Conservation (phyloP, 2,888 invertebrate genomes). For the Balanococcus diminutus region DNA sequence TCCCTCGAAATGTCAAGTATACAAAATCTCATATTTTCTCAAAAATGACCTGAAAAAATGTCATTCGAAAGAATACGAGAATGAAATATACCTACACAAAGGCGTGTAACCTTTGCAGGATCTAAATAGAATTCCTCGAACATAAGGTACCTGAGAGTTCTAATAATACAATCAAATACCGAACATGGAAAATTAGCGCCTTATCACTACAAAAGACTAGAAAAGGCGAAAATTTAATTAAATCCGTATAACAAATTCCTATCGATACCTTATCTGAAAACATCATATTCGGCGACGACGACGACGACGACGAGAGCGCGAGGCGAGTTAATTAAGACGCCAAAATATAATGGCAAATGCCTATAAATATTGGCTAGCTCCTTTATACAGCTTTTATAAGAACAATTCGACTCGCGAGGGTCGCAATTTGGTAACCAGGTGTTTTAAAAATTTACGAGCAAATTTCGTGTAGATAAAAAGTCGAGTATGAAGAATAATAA, state of each 20-base stretch:
- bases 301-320: not conserved
- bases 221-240: conserved; percentile 6
- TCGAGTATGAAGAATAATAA: conserved; percentile 8
- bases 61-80: too few species aligned
- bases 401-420: not conserved
- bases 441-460: conserved; percentile 3
- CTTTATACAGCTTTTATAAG: not conserved
- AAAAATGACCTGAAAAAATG: too few species aligned
- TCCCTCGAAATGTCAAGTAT: too few species aligned
- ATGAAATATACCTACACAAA: too few species aligned
- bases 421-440: conserved; percentile 11
- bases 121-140: not conserved
- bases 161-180: not conserved
- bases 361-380: not conserved
- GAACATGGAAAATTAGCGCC: not conserved
- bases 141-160: not conserved
- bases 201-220: not conserved
- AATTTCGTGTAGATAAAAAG: not conserved
- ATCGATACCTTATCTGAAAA: not conserved
- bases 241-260: not conserved
- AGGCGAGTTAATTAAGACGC: not conserved
- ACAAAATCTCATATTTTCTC: too few species aligned
- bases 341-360: not conserved
- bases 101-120: not conserved
- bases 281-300: not conserved